Base-by-base conservation (phyloP, 2,888 invertebrate species). In the Luperina nickerlii region DNA sequence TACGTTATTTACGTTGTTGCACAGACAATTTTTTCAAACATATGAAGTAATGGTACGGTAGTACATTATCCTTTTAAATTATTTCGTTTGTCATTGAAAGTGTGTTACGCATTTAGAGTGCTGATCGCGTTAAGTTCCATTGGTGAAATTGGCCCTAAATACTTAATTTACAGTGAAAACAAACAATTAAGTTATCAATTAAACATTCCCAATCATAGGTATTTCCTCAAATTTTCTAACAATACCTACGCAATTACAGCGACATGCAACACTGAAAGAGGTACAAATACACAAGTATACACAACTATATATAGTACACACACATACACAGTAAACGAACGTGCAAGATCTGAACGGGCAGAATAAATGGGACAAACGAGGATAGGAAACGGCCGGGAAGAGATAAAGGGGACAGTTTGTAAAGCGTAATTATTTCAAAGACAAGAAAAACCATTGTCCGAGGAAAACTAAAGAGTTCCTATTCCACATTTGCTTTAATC, bases 361-460 rank as follows among this genome's bases (percentile, higher is more conserved):
- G 89, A 90, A 94, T 93, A 93, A 94, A 94, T 94, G 94, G 93
- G 87, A 92, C 92, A 92, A 91, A 90, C 92, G 92, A 88, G 91
- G 92, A 94, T 93, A 93, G 91, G 92, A 92, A 93, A 92, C 92
- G 92, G 88, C 85, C 91, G 91, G 88, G 87, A 88, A 90, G 88
- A 93, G 92, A 94, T 94, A 93, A 93, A 93, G 93, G 92, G 92
- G 92, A 92, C 91, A 92, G 93, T 94, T 94, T 94, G 94, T 93
- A 93, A 92, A 92, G 91, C 93, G 92, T 94, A 94, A 94, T 94
- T 94, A 94, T 94, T 94, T 94, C 92, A 91, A 89, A 90, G 88
- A 88, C 86, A 82, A 82, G 87, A 82, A 87, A 88, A 88, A 87
- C 81, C 80, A 79, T 86, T 89, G 86, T 81, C 70, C 79, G 51